phyloP scores from a whole-genome alignment of 2,888 invertebrate genomes.

The Leptogaster cylindrica region DNA sequence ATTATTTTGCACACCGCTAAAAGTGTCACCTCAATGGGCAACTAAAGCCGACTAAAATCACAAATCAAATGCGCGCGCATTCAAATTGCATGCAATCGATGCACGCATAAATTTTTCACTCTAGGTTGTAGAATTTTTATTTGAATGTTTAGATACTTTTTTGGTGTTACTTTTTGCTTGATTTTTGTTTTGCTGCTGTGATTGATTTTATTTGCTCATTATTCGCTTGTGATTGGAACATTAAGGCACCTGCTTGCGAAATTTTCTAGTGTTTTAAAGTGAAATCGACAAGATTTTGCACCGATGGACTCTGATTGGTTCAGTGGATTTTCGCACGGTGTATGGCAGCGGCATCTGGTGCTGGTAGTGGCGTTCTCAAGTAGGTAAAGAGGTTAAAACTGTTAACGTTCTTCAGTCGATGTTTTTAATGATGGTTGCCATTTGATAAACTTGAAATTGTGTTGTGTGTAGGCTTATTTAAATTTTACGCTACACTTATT shows the following conservation, averaged over 20 bases:
- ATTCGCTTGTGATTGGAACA: constrained; percentile 24
- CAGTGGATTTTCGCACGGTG: constrained; percentile 3
- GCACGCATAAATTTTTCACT: constrained; percentile 38
- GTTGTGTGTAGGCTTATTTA: neutral
- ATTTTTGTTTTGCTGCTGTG: constrained; percentile 8
- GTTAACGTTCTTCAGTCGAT: constrained; percentile 13
- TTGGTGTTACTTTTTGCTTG: neutral
- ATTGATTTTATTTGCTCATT: constrained; percentile 36
- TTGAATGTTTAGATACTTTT: neutral
- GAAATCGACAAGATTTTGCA: constrained; percentile 15
- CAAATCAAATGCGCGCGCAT: constrained; percentile 43
- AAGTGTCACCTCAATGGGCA: constrained; percentile 35
- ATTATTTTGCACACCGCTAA: constrained; percentile 37
- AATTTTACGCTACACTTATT: neutral
- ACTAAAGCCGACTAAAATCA: constrained; percentile 36
- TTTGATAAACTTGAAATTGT: constrained; percentile 23
- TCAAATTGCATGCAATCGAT: constrained; percentile 41
- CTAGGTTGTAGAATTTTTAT: neutral
- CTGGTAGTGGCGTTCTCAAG: constrained; percentile 17
- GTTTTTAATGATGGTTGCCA: constrained; percentile 5
- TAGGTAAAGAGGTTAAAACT: constrained; percentile 37
- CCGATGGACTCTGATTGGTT: constrained; percentile 13
- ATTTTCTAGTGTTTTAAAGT: constrained; percentile 31
- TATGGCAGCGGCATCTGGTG: neutral
- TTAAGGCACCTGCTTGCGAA: constrained; percentile 38